Evolutionary conservation across 2,888 invertebrate genomes (phyloP).

Genomic region (Papilio protenor): DNA sequence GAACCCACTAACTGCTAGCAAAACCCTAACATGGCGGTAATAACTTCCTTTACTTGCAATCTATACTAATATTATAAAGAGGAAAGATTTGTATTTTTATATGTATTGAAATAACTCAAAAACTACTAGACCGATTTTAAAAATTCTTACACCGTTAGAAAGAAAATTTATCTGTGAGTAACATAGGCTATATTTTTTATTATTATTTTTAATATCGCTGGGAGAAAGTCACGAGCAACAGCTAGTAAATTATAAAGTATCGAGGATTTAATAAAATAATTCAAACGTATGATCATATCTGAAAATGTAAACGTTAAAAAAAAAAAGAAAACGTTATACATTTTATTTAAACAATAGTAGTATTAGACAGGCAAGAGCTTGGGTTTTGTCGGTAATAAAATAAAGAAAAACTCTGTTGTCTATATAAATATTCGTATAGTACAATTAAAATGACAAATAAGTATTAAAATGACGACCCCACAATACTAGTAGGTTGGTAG

Average conservation of each 20-base stretch:
- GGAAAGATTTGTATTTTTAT: too few relatives aligned
- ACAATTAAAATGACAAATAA: not conserved
- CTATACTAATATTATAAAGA: too few relatives aligned
- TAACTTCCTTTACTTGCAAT: constrained; percentile 14
- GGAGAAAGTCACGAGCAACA: too few relatives aligned
- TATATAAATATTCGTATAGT: not conserved
- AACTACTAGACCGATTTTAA: too few relatives aligned
- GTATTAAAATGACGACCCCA: not conserved
- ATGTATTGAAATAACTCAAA: too few relatives aligned
- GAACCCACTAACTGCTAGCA: constrained; percentile 12
- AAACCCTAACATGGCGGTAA: constrained; percentile 6
- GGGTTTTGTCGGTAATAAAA: not conserved
- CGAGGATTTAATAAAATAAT: not conserved
- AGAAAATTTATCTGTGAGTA: too few relatives aligned
- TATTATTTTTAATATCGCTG: too few relatives aligned
- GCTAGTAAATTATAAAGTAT: not conserved
- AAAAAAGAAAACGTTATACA: not conserved
- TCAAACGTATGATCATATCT: not conserved
- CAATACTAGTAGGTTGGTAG: not conserved
- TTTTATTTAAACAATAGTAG: not conserved
- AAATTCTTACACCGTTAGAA: too few relatives aligned
- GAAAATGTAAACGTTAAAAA: not conserved
- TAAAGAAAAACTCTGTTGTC: not conserved
- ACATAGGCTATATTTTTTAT: too few relatives aligned
- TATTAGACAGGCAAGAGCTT: not conserved